A percentile compares a stretch with the other conserved stretches of the same genome.
Evolutionary conservation across 2,888 invertebrate species (phyloP).

Genomic region (Aethes cnicana): DNA sequence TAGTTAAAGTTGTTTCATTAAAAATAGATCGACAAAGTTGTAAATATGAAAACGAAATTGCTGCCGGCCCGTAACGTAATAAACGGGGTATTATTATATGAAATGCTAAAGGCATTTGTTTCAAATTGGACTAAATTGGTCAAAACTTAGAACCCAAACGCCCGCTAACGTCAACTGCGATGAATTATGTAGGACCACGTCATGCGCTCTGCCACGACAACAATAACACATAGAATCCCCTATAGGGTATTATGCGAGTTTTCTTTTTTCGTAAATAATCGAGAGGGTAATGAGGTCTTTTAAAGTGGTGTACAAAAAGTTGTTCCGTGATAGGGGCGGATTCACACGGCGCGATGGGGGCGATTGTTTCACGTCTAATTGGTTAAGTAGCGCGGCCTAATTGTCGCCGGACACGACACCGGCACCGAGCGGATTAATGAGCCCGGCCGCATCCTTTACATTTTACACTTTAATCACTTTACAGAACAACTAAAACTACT

Average conservation of each 20-base stretch:
- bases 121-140: slow-evolving; percentile 48
- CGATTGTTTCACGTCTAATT: slow-evolving; percentile 78
- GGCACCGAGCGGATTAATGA: slow-evolving; percentile 29
- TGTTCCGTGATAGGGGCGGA: slow-evolving; percentile 76
- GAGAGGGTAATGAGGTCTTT: slow-evolving; percentile 75
- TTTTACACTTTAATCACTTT: slow-evolving; percentile 24
- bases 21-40: slow-evolving; percentile 14
- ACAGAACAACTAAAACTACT: too few relatives aligned
- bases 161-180: slow-evolving; percentile 51
- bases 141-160: slow-evolving; percentile 55
- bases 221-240: slow-evolving; percentile 72
- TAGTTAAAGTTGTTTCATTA: background rate
- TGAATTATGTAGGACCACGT: slow-evolving; percentile 60
- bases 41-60: slow-evolving; percentile 10
- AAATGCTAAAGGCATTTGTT: slow-evolving; percentile 61
- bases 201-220: slow-evolving; percentile 68
- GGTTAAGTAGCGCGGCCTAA: slow-evolving; percentile 77
- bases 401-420: slow-evolving; percentile 70
- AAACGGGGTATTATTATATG: slow-evolving; percentile 44
- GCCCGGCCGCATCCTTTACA: slow-evolving; percentile 15
- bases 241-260: slow-evolving; percentile 63
- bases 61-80: slow-evolving; percentile 37
- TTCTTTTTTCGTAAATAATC: slow-evolving; percentile 68
- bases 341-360: slow-evolving; percentile 74
- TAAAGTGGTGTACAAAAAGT: slow-evolving; percentile 73